Evolutionary conservation across 2,113 vertebrate genomes (phyloP).

Genomic region (Sinocyclocheilus anshuiensis): DNA sequence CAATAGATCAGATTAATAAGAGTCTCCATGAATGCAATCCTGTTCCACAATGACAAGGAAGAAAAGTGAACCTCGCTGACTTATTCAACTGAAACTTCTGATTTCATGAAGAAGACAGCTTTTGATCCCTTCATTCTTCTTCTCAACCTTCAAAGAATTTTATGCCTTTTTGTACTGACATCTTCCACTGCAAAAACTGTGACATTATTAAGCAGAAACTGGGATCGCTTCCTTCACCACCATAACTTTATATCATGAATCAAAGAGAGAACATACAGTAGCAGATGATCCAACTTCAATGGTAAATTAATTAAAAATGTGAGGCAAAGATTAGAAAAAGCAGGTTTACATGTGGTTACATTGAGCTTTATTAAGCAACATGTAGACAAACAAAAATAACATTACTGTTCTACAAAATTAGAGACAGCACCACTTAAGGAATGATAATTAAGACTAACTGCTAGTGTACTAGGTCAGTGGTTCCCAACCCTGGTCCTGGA

Average conservation of each 20-base stretch:
- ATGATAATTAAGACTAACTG: background rate
- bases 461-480: background rate
- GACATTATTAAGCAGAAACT: background rate
- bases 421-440: background rate
- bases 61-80: background rate
- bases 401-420: background rate
- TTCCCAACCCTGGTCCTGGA: too few relatives aligned
- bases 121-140: slow-evolving; percentile 19
- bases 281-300: background rate
- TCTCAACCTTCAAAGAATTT: slow-evolving; percentile 26
- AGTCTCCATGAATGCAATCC: background rate
- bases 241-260: background rate
- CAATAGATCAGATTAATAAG: background rate
- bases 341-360: background rate
- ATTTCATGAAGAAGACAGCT: slow-evolving; percentile 1
- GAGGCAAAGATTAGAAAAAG: background rate
- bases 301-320: background rate
- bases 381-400: background rate
- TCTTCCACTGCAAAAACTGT: background rate
- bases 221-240: background rate
- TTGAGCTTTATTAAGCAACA: background rate
- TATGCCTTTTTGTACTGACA: slow-evolving; percentile 4
- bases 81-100: slow-evolving; percentile 12
- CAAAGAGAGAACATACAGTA: background rate
- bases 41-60: background rate